Evolutionary conservation across 2,113 vertebrate species (phyloP).

Genomic region (Thomomys bottae): DNA sequence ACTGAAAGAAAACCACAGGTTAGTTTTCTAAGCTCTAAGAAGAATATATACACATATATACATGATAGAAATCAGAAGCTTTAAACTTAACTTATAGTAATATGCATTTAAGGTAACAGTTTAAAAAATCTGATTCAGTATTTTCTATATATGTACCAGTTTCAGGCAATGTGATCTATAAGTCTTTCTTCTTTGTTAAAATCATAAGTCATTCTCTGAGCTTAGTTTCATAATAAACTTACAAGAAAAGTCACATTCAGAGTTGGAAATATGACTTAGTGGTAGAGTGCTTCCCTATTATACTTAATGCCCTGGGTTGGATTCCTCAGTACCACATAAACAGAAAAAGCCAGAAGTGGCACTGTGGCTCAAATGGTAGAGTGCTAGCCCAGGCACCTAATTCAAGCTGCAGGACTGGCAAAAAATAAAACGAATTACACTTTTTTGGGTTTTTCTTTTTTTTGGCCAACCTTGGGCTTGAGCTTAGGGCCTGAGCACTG

Average conservation of each 20-base stretch:
- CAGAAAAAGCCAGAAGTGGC: too few species aligned
- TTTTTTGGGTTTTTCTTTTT: too few species aligned
- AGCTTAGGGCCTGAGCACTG: too few species aligned
- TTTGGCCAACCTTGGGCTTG: too few species aligned
- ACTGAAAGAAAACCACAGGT: constrained; percentile 85
- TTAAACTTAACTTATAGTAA: neutral
- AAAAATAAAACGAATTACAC: too few species aligned
- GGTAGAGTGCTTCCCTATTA: too few species aligned
- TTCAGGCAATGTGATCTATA: constrained; percentile 41
- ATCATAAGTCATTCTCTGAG: neutral
- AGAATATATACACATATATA: neutral
- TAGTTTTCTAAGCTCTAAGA: constrained; percentile 53
- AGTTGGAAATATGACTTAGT: neutral
- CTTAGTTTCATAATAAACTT: constrained; percentile 28
- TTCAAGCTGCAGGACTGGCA: too few species aligned
- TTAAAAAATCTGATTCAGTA: neutral
- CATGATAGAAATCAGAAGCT: neutral
- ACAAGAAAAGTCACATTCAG: constrained; percentile 29
- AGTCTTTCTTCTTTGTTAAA: constrained; percentile 38
- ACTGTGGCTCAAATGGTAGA: too few species aligned
- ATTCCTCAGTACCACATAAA: too few species aligned
- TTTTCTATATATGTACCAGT: neutral
- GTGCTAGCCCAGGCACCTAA: too few species aligned
- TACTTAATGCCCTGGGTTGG: too few species aligned
- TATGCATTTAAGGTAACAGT: neutral